Evolutionary conservation across 2,113 vertebrate genomes (phyloP), one percentile per base, ranked within the genome.

Genomic region (Chionodraco myersi): DNA sequence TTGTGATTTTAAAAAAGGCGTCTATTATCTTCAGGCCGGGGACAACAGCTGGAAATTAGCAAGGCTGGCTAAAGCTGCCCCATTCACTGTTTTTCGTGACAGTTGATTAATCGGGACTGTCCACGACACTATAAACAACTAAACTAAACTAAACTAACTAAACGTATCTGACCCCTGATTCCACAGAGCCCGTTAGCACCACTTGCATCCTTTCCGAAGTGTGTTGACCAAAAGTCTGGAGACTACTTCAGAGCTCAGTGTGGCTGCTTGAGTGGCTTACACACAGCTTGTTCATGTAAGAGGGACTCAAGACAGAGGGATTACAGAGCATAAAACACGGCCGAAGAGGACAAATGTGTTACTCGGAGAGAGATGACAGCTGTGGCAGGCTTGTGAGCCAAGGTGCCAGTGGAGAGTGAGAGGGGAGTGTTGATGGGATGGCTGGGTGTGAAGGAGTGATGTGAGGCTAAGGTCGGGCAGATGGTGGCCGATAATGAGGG

Each of bases 401-500:
- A 83, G 77, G 79, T 75, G 86, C 69, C 58, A 53, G 71, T 21
- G 67, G 60, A 82, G 84, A 80, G 82, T 72, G 73, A 86, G 80
- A 86, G 82, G 58, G 64, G 67, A 70, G 77, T 69, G 84, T 83
- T 84, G 86, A 85, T 73, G 85, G 77, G 79, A 60, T 68, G 57
- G 68, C 85, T 71, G 68, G 77, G 64, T 79, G 82, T 75, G 86
- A 47, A 81, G 75, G 68, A 85, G 63, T 53, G 83, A 86, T 79
- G 85, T 57, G 82, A 86, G 75, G 89, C 58, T 79, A 16, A 80
- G 84, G 89, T 91, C 48, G 51, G 85, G 79, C 91, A 93, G 91
- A 92, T 92, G 92, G 92, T 79, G 83, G 75, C 81, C 26, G 77
- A 82, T 93, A 93, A 93, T 92, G 86, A 93, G 89, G 77, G 84